A percentile compares a stretch with the other conserved stretches of the same genome.
Evolutionary conservation across 2,113 vertebrate genomes (phyloP).

Genomic region (Corvus hawaiiensis): DNA sequence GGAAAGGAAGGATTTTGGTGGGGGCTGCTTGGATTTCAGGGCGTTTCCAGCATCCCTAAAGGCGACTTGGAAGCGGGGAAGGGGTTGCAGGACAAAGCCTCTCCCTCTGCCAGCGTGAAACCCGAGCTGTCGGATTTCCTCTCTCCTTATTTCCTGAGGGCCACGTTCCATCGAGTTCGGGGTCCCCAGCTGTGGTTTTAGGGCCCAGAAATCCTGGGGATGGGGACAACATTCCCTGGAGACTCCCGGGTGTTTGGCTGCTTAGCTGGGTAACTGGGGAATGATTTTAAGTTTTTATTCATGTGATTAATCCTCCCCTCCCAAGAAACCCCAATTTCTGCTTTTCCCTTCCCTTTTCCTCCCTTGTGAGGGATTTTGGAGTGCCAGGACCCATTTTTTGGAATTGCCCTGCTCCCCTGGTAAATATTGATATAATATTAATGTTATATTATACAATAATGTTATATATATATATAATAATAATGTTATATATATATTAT

Average conservation of each 20-base stretch:
- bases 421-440: neutral
- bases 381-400: neutral
- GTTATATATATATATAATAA: too few species aligned
- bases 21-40: neutral
- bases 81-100: neutral
- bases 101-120: neutral
- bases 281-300: neutral
- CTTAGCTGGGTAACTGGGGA: neutral
- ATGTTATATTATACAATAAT: too few species aligned
- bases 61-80: neutral
- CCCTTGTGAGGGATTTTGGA: neutral
- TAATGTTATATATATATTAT: too few species aligned
- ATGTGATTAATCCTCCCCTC: neutral
- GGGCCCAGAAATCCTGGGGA: neutral
- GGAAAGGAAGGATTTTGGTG: neutral
- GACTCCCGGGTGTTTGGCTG: neutral
- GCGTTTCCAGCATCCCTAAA: neutral
- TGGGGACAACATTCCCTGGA: neutral
- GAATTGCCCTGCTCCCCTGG: neutral
- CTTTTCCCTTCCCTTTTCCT: neutral
- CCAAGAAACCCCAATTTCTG: neutral
- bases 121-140: neutral
- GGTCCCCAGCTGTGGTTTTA: neutral
- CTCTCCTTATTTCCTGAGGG: neutral
- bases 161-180: fast-evolving